These are phyloP conservation scores for Leuciscus waleckii DNA, from an alignment of 2,797 vertebrate genomes.

Conservation along the genomic window DNA sequence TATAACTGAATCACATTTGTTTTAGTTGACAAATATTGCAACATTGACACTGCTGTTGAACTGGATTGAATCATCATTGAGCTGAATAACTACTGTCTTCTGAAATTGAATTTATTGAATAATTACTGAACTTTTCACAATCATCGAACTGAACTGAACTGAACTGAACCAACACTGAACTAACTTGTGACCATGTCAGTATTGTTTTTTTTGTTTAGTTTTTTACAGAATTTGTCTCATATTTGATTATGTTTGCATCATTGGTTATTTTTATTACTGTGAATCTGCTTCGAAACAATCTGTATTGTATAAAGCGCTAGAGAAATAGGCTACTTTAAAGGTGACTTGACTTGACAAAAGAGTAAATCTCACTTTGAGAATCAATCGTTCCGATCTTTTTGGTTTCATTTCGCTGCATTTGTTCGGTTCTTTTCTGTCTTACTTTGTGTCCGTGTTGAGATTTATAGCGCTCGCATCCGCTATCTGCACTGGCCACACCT, in stretches of 20 bases:
- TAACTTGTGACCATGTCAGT: not conserved
- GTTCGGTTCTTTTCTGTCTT: not conserved
- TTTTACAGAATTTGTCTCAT: not conserved
- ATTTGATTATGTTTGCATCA: not conserved
- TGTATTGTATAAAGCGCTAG: not conserved
- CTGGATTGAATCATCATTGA: not conserved
- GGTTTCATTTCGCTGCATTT: not conserved
- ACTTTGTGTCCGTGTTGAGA: conserved; percentile 29
- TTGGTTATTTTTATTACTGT: not conserved
- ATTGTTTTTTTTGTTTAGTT: no score
- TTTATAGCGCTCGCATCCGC: not conserved
- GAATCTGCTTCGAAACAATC: not conserved
- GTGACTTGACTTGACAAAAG: not conserved
- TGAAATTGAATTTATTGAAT: not conserved
- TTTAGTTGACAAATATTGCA: not conserved
- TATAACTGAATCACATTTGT: not conserved
- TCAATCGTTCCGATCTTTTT: not conserved
- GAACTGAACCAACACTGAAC: not conserved
- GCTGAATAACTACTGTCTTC: not conserved
- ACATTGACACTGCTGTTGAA: not conserved
- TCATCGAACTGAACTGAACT: not conserved
- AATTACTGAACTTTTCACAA: not conserved
- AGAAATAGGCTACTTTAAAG: not conserved
- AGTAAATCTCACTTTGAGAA: conserved; percentile 3
- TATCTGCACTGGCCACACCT: conserved; percentile 33